Conservation (phyloP, 2,888 invertebrate species). For the Oscheius sp. region DNA sequence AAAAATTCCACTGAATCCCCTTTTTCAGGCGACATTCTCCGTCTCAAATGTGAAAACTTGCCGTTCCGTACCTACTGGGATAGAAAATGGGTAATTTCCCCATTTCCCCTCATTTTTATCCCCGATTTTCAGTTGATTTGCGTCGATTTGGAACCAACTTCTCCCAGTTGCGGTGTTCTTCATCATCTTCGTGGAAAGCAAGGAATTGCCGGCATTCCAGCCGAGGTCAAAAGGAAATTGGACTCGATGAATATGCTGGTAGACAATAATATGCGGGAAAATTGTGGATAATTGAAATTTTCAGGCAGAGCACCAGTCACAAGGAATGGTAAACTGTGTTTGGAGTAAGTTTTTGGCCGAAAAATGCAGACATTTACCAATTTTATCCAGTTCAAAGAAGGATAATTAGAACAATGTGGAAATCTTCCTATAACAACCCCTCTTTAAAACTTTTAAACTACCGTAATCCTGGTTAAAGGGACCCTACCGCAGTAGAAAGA, state of each 20-base stretch:
- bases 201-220: neutral
- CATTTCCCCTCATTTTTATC: neutral
- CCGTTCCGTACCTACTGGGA: neutral
- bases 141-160: neutral
- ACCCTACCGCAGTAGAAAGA: too few species aligned
- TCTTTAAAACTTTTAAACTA: too few species aligned
- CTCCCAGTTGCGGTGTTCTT: neutral
- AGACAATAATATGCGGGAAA: neutral
- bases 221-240: neutral
- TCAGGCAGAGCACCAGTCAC: neutral
- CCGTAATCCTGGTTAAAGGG: too few species aligned
- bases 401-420: too few species aligned
- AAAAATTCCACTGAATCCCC: neutral
- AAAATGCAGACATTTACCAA: too few species aligned
- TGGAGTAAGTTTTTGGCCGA: slow-evolving; percentile 2
- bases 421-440: too few species aligned
- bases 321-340: slow-evolving; percentile 1
- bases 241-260: neutral
- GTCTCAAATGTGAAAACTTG: neutral
- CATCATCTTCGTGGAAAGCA: neutral
- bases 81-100: neutral
- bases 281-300: neutral
- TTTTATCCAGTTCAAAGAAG: too few species aligned
- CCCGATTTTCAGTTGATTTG: neutral
- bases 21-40: slow-evolving; percentile 3